Percentiles rank a stretch among this genome's conserved stretches.
These are phyloP conservation scores for Ornithoptera priamus DNA, from an alignment of 2,888 invertebrate species.

Conservation along the genomic window DNA sequence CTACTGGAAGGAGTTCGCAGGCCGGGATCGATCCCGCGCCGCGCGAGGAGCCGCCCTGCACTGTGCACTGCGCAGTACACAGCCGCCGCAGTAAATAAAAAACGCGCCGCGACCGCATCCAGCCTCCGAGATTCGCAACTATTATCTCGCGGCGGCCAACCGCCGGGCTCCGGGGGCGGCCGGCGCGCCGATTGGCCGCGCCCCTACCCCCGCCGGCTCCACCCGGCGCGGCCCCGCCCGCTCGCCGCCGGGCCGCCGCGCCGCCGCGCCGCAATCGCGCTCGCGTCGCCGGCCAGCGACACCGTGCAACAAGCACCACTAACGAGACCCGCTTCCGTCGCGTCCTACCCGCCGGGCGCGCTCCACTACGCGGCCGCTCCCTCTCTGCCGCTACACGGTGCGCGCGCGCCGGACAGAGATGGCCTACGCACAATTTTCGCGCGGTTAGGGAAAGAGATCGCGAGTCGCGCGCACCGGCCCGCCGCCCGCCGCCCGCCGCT, in stretches of 20 bases:
- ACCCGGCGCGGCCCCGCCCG: slow-evolving; percentile 47
- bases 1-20: slow-evolving; percentile 55
- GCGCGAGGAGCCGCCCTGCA: slow-evolving; percentile 65
- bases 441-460: slow-evolving; percentile 58
- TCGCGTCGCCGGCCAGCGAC: slow-evolving; percentile 49
- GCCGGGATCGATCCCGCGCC: slow-evolving; percentile 72
- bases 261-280: slow-evolving; percentile 53
- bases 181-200: slow-evolving; percentile 51
- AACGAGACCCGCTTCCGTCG: slow-evolving; percentile 37
- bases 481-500: slow-evolving; percentile 23
- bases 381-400: slow-evolving; percentile 47
- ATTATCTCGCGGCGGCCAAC: slow-evolving; percentile 72
- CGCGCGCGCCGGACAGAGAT: slow-evolving; percentile 54
- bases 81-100: slow-evolving; percentile 56
- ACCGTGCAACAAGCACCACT: slow-evolving; percentile 43
- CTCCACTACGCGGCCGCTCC: slow-evolving; percentile 48
- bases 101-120: slow-evolving; percentile 59
- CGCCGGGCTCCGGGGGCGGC: slow-evolving; percentile 45
- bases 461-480: slow-evolving; percentile 42
- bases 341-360: slow-evolving; percentile 58
- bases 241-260: slow-evolving; percentile 51
- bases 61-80: slow-evolving; percentile 33
- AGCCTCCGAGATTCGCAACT: slow-evolving; percentile 77
- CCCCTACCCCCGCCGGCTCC: slow-evolving; percentile 57
- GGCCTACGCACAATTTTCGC: slow-evolving; percentile 55